Evolutionary conservation across 2,113 vertebrate species (phyloP).

Genomic region (Corythornis cristatus): DNA sequence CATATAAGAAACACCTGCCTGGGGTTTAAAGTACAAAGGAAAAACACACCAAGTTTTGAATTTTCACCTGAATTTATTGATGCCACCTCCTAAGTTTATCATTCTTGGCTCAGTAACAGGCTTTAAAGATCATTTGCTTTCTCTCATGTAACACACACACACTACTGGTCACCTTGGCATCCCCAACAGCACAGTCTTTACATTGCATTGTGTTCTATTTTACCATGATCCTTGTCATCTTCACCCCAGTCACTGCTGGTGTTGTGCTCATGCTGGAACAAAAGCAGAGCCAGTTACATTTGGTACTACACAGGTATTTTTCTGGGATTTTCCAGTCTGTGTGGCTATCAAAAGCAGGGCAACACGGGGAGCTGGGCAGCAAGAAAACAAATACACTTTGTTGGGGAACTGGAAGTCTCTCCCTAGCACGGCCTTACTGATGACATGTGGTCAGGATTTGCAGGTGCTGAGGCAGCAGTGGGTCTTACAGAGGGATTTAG

Average conservation of each 20-base stretch:
- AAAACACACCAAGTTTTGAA: background rate
- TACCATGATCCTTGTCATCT: background rate
- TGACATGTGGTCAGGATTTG: background rate
- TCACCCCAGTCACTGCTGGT: background rate
- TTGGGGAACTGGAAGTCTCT: background rate
- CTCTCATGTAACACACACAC: background rate
- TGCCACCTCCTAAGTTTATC: background rate
- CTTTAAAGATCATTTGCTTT: background rate
- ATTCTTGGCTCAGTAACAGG: background rate
- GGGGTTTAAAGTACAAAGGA: background rate
- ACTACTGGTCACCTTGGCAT: background rate
- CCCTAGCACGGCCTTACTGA: background rate
- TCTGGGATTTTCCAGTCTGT: background rate
- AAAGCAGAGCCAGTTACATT: background rate
- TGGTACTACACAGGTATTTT: background rate
- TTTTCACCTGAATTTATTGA: background rate
- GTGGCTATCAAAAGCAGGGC: background rate
- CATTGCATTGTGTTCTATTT: too few relatives aligned
- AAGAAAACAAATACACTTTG: background rate
- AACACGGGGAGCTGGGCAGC: fast-evolving
- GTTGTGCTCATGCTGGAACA: background rate
- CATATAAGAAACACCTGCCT: background rate
- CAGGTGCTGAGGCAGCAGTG: background rate
- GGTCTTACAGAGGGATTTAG: slow-evolving; percentile 26
- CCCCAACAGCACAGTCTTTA: background rate